Percentiles rank a stretch among this genome's conserved stretches.
phyloP scores from a whole-genome alignment of 1,140 invertebrate species.

The Pollicipes pollicipes region DNA sequence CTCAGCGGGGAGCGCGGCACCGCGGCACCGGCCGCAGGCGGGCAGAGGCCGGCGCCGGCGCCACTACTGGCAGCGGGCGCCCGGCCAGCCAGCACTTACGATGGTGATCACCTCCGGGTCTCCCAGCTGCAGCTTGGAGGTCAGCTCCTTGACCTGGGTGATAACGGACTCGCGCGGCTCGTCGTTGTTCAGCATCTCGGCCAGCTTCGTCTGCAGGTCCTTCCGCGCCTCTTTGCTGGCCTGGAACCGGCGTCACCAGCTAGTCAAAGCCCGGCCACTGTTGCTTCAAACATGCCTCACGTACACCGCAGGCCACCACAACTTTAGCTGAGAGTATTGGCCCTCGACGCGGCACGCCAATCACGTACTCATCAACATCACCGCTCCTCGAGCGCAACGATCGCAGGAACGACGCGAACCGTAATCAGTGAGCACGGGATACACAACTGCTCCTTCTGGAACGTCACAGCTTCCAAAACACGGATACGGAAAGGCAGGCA shows the following conservation, averaged over 20 bases:
- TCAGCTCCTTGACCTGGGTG: neutral
- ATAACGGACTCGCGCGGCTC: neutral
- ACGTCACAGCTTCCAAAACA: no score
- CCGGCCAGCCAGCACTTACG: neutral
- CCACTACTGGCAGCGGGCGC: no score
- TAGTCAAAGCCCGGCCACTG: neutral
- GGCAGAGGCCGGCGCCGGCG: no score
- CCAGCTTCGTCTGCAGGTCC: neutral
- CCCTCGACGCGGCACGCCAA: slow-evolving; percentile 33
- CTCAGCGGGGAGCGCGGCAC: no score
- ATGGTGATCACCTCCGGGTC: neutral
- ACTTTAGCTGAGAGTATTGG: slow-evolving; percentile 19
- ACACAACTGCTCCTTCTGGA: no score
- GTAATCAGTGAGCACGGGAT: no score
- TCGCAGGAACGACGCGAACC: slow-evolving; percentile 62
- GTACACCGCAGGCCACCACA: slow-evolving; percentile 12
- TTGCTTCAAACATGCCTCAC: slow-evolving; percentile 16
- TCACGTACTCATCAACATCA: slow-evolving; percentile 71
- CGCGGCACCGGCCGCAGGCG: no score
- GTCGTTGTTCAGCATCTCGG: neutral
- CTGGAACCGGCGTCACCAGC: neutral
- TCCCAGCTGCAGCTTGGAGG: neutral
- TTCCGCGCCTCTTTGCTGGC: neutral
- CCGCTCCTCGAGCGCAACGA: slow-evolving; percentile 65
- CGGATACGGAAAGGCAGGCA: no score